Percentiles rank a stretch among this genome's conserved stretches.
Conservation (phyloP, 2,888 invertebrate species). For the Pristionchus arcanus region DNA sequence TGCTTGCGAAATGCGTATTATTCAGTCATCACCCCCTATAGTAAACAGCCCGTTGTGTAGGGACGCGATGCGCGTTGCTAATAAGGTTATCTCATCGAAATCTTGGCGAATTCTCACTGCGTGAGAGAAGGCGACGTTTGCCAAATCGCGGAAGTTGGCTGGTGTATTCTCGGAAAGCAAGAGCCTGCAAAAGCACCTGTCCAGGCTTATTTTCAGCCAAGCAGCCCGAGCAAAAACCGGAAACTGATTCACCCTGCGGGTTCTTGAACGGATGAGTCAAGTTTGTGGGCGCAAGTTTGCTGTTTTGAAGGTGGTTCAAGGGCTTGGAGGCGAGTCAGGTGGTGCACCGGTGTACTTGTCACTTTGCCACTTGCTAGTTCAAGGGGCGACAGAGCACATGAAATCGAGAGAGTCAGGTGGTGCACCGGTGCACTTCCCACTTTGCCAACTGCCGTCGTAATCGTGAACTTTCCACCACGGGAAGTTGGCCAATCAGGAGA, state of each 20-base stretch:
- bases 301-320: not conserved
- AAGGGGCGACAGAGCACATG: too few relatives aligned
- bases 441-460: not conserved
- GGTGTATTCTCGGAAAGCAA: not conserved
- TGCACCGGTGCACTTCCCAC: not conserved
- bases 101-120: not conserved
- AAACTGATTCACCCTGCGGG: constrained; percentile 2
- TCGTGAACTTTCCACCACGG: not conserved
- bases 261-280: constrained; percentile 11
- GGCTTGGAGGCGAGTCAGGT: not conserved
- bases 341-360: too few relatives aligned
- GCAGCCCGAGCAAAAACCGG: not conserved
- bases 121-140: not conserved
- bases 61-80: not conserved
- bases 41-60: not conserved
- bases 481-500: not conserved
- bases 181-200: constrained; percentile 36
- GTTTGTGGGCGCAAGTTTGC: not conserved
- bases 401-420: too few relatives aligned
- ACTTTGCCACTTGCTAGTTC: too few relatives aligned
- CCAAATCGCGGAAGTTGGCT: not conserved
- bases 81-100: not conserved
- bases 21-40: not conserved
- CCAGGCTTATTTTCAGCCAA: not conserved
- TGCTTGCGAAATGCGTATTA: not conserved